Evolutionary conservation across 2,797 vertebrate genomes (phyloP), one percentile per base, ranked within the genome.

Genomic region (Hirundo rustica): DNA sequence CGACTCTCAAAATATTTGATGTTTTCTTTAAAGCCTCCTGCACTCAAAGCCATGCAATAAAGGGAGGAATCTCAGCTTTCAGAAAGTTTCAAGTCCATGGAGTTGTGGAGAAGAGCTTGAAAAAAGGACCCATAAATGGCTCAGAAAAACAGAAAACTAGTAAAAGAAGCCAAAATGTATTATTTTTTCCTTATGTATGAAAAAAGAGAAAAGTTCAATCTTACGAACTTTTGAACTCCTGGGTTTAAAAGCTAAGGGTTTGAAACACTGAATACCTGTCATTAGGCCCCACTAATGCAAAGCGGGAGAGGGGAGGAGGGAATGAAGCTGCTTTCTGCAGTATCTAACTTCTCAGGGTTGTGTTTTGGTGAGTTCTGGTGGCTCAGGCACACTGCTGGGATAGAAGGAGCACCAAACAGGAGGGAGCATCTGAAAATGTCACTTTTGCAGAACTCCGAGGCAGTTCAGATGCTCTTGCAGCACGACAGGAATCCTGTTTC

Each of bases 1-100:
- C 0, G 0, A 82, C 54, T 85, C 89, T 96, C 84, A 91, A 94
- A 96, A 94, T 93, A 96, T 85, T 86, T 91, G 71, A 89, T 93
- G 53, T 94, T 96, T 97, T 94, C 76, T 91, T 94, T 93, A 94
- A 95, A 96, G 64, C 30, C 91, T 95, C 66, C 79, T 95, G 82
- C 45, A 82, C 93, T 91, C 82, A 97, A 94, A 96, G 79, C 83
- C 83, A 71, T 86, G 73, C 85, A 96, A 96, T 95, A 96, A 96
- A 95, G 84, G 71, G 74, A 93, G 68, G 89, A 97, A 94, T 95
- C 94, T 96, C 94, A 89, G 67, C 50, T 96, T 97, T 95, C 92
- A 83, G 85, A 96, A 96, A 92, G 71, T 91, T 95, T 95, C 83
- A 95, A 95, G 67, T 60, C 57, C 80, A 92, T 74, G 71, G 91